Evolutionary conservation across 2,113 vertebrate species (phyloP), one percentile per base, ranked within the genome.

Genomic region (Hystrix brachyura): DNA sequence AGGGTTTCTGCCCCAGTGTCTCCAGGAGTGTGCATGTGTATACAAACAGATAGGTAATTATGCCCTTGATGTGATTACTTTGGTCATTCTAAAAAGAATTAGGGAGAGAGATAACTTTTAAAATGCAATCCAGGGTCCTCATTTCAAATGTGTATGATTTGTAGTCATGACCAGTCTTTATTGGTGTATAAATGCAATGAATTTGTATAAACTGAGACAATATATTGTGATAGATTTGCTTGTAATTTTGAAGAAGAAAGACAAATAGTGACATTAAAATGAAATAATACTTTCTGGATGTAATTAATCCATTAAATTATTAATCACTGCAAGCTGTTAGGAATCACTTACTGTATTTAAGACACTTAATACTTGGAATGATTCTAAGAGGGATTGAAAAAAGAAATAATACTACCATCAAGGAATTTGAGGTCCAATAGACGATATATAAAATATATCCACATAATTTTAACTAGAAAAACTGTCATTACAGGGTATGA

Each of bases 401-500:
- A 60, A 84, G 67, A 89, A 90, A 32, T 25, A 27, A 15, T 6
- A 9, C 13, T 93, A 46, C 23, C 43, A 14, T 27, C 2, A 46
- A 23, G 72, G 23, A 74, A 74, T 43, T 48, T 74, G 27, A 74
- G 43, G 32, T 62, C 29, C 55, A 57, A 51, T 21, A 87, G 18
- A 15, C 72, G 27, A 91, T n/a, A 57, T 29, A 38, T 64, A 59
- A 64, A 62, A 32, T 27, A 38, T 83, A 34, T 29, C 48, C 2
- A 65, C 27, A 5, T 89, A 87, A 79, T 85, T 79, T 55, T 62
- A 86, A 74, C 10, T 59, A 81, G 57, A 91, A 91, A 81, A 88
- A 65, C 32, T 19, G 5, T 74, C 46, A 91, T 82, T 91, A 82
- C 65, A 67, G 19, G 48, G 38, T 82, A 67, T 29, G 87, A 82